Base-by-base conservation (phyloP, 2,888 invertebrate genomes). In the Metopia argyrocephala region DNA sequence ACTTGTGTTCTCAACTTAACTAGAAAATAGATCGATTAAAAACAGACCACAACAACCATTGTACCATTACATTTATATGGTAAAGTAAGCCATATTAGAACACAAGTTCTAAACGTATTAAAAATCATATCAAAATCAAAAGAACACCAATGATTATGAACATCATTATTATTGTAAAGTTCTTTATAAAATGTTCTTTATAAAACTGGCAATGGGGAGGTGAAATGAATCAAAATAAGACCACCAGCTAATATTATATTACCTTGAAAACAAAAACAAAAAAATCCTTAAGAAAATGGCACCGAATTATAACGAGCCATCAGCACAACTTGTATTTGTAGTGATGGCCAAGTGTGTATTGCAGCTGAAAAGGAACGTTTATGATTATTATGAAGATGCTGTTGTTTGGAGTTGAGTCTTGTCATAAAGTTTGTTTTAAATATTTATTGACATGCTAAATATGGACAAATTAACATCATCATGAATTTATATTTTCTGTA, bases 201-300 rank as follows among this genome's bases (percentile, higher is more conserved):
- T 12, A 9, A 38, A 15, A 38, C 50, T 52, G 71, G 59, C 23
- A 65, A 71, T 56, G 65, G n/a, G n/a, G n/a, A 61, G 48, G 46
- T 48, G 52, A 54, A 31, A 28, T 61, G 25, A 21, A 54, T 62
- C 31, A 46, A 31, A 61, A 69, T 56, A 48, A 12, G 81, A 81
- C 81, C 81, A 81, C 81, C 81, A 78, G 46, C 78, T 45, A 78
- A 74, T 75, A 81, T 66, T 56, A 57, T 57, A 66, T 78, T 66
- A 78, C 54, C 65, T 73, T 69, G 45, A 61, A 50, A 59, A n/a
- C n/a, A 69, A 45, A 31, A 27, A n/a, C n/a, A n/a, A n/a, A n/a
- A n/a, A n/a, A n/a, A n/a, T n/a, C n/a, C n/a, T n/a, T n/a, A n/a
- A n/a, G n/a, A n/a, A n/a, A n/a, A n/a, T n/a, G n/a, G n/a, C n/a